These are phyloP conservation scores for Melanotaenia parkinsoni DNA, from an alignment of 2,797 vertebrate genomes.

Conservation along the genomic window DNA sequence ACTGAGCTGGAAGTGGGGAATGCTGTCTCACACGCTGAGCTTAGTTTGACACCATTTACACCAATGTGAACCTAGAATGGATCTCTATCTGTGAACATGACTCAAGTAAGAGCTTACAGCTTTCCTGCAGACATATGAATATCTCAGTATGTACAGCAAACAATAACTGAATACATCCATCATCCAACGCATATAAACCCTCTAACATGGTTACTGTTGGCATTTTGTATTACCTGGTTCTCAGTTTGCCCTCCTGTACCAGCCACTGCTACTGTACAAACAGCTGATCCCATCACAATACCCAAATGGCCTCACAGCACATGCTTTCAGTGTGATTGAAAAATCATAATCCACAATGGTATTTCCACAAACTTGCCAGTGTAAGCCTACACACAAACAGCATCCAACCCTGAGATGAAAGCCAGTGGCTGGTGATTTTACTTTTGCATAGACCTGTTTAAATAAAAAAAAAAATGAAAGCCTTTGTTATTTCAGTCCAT, in stretches of 20 bases:
- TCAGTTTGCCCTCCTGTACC: slow-evolving; percentile 53
- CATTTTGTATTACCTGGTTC: slow-evolving; percentile 34
- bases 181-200: slow-evolving; percentile 21
- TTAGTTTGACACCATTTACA: slow-evolving; percentile 67
- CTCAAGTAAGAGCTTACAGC: slow-evolving; percentile 42
- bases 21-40: slow-evolving; percentile 68
- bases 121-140: slow-evolving; percentile 31
- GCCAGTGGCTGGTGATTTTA: slow-evolving; percentile 24
- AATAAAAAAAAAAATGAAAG: slow-evolving; percentile 34
- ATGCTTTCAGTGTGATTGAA: slow-evolving; percentile 67
- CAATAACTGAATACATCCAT: slow-evolving; percentile 10
- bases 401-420: slow-evolving; percentile 32
- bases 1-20: slow-evolving; percentile 76
- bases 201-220: slow-evolving; percentile 29
- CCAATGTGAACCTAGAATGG: slow-evolving; percentile 62
- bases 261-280: slow-evolving; percentile 64
- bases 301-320: slow-evolving; percentile 58
- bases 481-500: slow-evolving; percentile 18
- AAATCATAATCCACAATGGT: slow-evolving; percentile 66
- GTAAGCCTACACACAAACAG: slow-evolving; percentile 32
- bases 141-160: slow-evolving; percentile 33
- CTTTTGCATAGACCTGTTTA: slow-evolving; percentile 23
- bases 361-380: slow-evolving; percentile 47
- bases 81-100: slow-evolving; percentile 58
- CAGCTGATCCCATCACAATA: slow-evolving; percentile 74